Percentiles rank a stretch among this genome's conserved stretches.
Evolutionary conservation across 2,888 invertebrate species (phyloP).

Genomic region (Apocheima hispidaria): DNA sequence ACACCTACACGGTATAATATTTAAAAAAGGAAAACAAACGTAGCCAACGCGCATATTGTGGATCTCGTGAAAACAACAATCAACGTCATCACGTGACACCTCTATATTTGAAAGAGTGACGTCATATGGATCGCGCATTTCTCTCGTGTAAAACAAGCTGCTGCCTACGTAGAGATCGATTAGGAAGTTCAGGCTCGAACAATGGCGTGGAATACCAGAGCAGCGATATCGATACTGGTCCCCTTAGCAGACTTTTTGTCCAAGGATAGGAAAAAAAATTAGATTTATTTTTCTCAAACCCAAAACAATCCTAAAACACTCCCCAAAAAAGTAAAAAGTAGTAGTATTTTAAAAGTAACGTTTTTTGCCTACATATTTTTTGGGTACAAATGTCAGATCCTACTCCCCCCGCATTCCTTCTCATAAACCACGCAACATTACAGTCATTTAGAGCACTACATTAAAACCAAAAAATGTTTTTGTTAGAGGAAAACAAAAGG

Average conservation of each 20-base stretch:
- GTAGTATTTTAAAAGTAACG: too few species aligned
- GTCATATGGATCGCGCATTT: conserved; percentile 14
- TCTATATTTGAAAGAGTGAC: conserved; percentile 17
- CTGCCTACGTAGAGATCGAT: conserved; percentile 15
- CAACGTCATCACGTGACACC: conserved; percentile 4
- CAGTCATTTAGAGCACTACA: too few species aligned
- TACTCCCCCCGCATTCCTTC: too few species aligned
- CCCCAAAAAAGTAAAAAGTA: too few species aligned
- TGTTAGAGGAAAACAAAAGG: too few species aligned
- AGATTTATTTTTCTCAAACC: too few species aligned
- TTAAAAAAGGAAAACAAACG: conserved; percentile 1
- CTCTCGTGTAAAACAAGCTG: conserved; percentile 3
- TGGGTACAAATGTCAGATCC: too few species aligned
- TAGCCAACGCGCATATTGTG: not conserved
- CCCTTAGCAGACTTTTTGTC: not conserved
- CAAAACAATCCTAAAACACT: too few species aligned
- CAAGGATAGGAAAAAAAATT: not conserved
- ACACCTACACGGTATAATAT: conserved; percentile 3
- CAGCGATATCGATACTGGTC: not conserved
- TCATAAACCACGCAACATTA: too few species aligned
- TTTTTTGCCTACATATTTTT: too few species aligned
- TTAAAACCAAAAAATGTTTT: too few species aligned
- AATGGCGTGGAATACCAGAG: not conserved
- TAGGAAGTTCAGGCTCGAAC: not conserved
- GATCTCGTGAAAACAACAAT: conserved; percentile 1